Evolutionary conservation across 1,140 invertebrate species (phyloP).

Genomic region (Bombus terrestris): DNA sequence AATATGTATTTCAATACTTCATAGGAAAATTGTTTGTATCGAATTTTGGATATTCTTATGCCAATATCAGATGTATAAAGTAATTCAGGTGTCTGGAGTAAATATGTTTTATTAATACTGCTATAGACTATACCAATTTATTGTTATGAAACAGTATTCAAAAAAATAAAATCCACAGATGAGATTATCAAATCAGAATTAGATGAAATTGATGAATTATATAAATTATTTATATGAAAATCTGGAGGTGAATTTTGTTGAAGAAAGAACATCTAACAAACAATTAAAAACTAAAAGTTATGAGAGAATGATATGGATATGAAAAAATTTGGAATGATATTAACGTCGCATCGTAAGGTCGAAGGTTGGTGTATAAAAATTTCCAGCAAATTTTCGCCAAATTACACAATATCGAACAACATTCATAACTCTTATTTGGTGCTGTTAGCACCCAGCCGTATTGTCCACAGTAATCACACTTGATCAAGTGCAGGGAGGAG

Average conservation of each 20-base stretch:
- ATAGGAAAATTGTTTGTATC: background rate
- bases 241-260: background rate
- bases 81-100: no score
- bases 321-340: background rate
- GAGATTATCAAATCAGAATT: background rate
- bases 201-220: no score
- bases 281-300: no score
- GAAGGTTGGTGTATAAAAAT: background rate
- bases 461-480: conserved; percentile 60
- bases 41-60: no score
- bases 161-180: background rate
- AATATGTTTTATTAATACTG: no score
- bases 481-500: conserved; percentile 34
- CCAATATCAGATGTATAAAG: no score
- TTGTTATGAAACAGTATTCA: background rate
- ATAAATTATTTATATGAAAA: background rate
- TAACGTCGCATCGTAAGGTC: background rate
- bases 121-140: background rate
- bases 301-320: background rate
- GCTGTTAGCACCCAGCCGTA: conserved; percentile 41
- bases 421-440: conserved; percentile 35
- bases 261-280: no score
- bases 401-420: conserved; percentile 1
- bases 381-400: background rate
- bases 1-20: background rate